Percentiles rank a stretch among this genome's conserved stretches.
Conservation (phyloP, 2,888 invertebrate genomes). For the Microchrysa polita region DNA sequence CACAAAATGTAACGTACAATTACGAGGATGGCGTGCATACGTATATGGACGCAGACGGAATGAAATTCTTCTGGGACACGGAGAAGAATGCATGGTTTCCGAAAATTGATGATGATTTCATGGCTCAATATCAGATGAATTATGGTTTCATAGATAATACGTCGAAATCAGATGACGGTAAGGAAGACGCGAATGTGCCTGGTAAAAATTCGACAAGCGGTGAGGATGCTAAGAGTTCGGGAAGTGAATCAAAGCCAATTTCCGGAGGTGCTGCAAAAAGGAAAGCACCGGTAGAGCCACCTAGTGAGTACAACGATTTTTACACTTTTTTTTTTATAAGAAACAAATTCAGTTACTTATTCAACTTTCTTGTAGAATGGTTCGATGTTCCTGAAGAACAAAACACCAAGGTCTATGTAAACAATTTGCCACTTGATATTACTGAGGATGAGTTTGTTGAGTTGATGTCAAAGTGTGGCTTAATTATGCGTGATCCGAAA, state of each 20-base stretch:
- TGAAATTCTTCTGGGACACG: slow-evolving; percentile 90
- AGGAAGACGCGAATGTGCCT: slow-evolving; percentile 53
- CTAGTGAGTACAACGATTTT: slow-evolving; percentile 57
- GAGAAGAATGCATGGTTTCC: slow-evolving; percentile 96
- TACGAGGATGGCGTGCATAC: slow-evolving; percentile 81
- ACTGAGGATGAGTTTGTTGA: slow-evolving; percentile 90
- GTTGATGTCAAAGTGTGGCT: slow-evolving; percentile 95
- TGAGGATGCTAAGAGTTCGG: slow-evolving; percentile 32
- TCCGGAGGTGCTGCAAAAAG: slow-evolving; percentile 59
- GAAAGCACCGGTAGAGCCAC: slow-evolving; percentile 67
- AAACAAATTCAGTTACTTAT: neutral
- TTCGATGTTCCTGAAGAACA: slow-evolving; percentile 88
- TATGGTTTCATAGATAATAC: slow-evolving; percentile 85
- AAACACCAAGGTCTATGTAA: slow-evolving; percentile 96
- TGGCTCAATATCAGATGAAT: slow-evolving; percentile 95
- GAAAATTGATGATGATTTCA: slow-evolving; percentile 94
- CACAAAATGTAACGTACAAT: slow-evolving; percentile 67
- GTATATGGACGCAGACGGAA: slow-evolving; percentile 87
- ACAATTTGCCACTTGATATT: slow-evolving; percentile 87
- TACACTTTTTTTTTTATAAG: neutral
- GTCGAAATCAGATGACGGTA: slow-evolving; percentile 54
- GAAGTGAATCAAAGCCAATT: slow-evolving; percentile 23
- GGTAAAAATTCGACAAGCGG: slow-evolving; percentile 50
- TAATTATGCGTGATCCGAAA: slow-evolving; percentile 87
- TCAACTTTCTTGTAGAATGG: slow-evolving; percentile 73